A percentile compares a stretch with the other conserved stretches of the same genome.
phyloP scores from a whole-genome alignment of 2,113 vertebrate species.

The Myiopsitta monachus region DNA sequence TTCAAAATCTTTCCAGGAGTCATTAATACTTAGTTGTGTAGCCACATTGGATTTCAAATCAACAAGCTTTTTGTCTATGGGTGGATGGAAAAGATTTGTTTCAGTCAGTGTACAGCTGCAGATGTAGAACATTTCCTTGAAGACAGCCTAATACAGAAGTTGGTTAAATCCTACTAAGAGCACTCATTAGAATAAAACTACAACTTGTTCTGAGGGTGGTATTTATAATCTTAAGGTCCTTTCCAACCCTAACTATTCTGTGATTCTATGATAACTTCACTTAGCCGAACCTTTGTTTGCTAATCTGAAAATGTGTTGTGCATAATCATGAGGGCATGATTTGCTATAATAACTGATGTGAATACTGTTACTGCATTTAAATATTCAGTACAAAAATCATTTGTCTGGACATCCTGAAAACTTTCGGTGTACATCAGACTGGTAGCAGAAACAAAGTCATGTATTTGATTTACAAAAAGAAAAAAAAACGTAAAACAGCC shows the following conservation, averaged over 20 bases:
- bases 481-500: not conserved
- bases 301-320: not conserved
- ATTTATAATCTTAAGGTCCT: not conserved
- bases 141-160: not conserved
- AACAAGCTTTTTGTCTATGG: not conserved
- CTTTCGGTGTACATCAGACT: not conserved
- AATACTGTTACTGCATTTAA: not conserved
- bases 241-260: not conserved
- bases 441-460: not conserved
- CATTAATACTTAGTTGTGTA: not conserved
- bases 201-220: not conserved
- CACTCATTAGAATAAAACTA: not conserved
- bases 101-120: not conserved
- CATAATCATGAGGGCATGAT: not conserved
- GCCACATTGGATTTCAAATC: not conserved
- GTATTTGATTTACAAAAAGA: not conserved
- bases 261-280: not conserved
- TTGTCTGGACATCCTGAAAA: not conserved
- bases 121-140: not conserved
- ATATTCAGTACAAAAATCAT: not conserved
- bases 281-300: not conserved
- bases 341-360: not conserved
- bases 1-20: not conserved
- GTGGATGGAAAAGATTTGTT: not conserved
- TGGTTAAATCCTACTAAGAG: not conserved